These are phyloP conservation scores for Cheumatopsyche charites DNA, from an alignment of 1,140 invertebrate genomes.

Conservation along the genomic window DNA sequence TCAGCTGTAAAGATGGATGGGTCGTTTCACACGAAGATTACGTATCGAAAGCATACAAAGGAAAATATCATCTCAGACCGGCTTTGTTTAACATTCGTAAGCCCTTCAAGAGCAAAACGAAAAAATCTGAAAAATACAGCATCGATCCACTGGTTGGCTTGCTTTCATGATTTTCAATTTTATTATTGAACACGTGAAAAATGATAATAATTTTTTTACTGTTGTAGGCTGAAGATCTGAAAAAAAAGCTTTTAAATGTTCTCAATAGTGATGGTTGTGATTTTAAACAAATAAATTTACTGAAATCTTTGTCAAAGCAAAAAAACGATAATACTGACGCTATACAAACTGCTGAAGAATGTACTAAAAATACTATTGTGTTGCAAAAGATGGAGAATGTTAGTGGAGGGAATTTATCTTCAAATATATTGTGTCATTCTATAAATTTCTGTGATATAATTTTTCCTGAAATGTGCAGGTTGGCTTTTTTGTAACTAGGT, in stretches of 20 bases:
- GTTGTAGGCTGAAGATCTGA: constrained; percentile 36
- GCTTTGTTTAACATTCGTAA: constrained; percentile 25
- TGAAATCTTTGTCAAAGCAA: neutral
- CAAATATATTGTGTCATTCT: constrained; percentile 19
- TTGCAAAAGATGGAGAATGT: constrained; percentile 22
- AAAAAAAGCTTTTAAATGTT: constrained; percentile 32
- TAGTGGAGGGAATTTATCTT: constrained; percentile 40
- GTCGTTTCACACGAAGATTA: constrained; percentile 32
- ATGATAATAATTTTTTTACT: too few species aligned
- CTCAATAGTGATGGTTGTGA: neutral
- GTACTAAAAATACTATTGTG: constrained; percentile 10
- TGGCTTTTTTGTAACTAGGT: neutral
- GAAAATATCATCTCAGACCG: neutral
- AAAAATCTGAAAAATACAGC: neutral
- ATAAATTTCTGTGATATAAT: constrained; percentile 49
- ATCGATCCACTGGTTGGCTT: constrained; percentile 23
- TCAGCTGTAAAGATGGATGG: constrained; percentile 26
- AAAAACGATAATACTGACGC: constrained; percentile 30
- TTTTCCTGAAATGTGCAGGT: constrained; percentile 56
- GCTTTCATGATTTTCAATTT: neutral
- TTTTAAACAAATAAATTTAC: constrained; percentile 1
- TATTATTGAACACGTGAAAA: too few species aligned
- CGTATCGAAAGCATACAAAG: constrained; percentile 26
- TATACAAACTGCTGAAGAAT: constrained; percentile 29
- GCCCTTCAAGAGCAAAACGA: constrained; percentile 23